Conservation (phyloP, 2,113 vertebrate species). For the Recurvirostra avosetta region DNA sequence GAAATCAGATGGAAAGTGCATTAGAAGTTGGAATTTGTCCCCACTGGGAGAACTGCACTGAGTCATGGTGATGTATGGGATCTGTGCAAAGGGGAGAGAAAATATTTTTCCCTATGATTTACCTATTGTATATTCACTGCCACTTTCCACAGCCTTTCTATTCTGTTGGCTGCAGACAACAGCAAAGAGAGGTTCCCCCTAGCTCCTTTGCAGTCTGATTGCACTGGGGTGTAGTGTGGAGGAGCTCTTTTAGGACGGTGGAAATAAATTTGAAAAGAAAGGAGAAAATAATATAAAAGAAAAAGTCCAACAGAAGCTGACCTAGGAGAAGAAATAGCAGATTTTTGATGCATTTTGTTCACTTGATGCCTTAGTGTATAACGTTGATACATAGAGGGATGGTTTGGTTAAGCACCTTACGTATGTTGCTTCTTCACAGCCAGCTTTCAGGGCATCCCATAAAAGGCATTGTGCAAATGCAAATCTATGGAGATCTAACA, state of each 20-base stretch:
- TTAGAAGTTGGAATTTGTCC: slow-evolving; percentile 53
- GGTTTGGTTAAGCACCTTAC: background rate
- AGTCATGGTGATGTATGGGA: slow-evolving; percentile 60
- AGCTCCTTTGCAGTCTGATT: background rate
- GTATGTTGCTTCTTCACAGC: background rate
- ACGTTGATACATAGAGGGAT: background rate
- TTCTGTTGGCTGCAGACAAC: background rate
- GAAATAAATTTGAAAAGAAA: background rate
- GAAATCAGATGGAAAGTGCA: slow-evolving; percentile 24
- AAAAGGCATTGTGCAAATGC: background rate
- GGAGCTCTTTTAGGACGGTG: background rate
- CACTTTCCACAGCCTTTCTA: background rate
- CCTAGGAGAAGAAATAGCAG: background rate
- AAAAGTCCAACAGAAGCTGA: background rate
- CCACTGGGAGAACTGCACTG: slow-evolving; percentile 17
- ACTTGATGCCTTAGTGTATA: background rate
- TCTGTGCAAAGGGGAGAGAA: background rate
- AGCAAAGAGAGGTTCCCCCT: background rate
- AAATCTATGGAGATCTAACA: background rate
- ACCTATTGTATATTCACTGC: slow-evolving; percentile 26
- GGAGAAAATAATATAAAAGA: background rate
- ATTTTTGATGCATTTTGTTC: background rate
- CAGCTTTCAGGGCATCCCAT: background rate
- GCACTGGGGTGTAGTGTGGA: background rate
- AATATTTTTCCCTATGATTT: slow-evolving; percentile 41